Conservation (phyloP, 1,140 invertebrate genomes). For the Ganaspis sp. region DNA sequence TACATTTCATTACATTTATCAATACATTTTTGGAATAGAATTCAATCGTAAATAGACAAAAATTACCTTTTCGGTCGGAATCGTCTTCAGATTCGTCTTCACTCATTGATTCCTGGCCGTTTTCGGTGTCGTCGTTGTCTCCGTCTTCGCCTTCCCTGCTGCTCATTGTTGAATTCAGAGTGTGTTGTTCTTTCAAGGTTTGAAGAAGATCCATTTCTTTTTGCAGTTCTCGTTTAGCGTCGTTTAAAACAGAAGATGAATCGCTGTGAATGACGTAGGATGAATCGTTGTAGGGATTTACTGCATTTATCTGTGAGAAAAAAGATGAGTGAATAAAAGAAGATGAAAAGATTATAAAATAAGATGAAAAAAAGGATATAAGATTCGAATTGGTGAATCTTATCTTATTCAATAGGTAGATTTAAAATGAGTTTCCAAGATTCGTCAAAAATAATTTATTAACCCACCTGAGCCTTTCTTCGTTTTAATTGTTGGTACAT, state of each 20-base stretch:
- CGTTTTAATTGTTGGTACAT: constrained; percentile 88
- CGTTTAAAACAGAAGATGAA: constrained; percentile 77
- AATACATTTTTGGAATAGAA: too few species aligned
- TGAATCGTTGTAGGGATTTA: constrained; percentile 68
- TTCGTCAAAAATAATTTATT: neutral
- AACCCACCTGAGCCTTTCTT: constrained; percentile 69
- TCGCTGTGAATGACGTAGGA: constrained; percentile 67
- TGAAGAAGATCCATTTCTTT: constrained; percentile 77
- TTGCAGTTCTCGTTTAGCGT: constrained; percentile 83
- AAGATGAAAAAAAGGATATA: constrained; percentile 27
- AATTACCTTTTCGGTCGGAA: constrained; percentile 72
- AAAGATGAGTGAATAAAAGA: too few species aligned
- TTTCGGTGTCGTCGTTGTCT: constrained; percentile 70
- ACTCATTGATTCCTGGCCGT: constrained; percentile 78
- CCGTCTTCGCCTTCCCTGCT: constrained; percentile 69
- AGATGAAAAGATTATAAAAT: too few species aligned
- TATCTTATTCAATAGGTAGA: too few species aligned
- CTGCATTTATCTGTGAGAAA: constrained; percentile 50
- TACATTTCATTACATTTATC: neutral
- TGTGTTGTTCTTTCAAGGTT: constrained; percentile 68
- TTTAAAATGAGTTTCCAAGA: neutral
- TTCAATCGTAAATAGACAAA: neutral
- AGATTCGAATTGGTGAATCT: too few species aligned
- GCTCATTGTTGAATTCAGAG: constrained; percentile 54
- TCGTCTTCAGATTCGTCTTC: constrained; percentile 81